Conservation (phyloP, 2,797 vertebrate species). For the Rhinichthys osculus region DNA sequence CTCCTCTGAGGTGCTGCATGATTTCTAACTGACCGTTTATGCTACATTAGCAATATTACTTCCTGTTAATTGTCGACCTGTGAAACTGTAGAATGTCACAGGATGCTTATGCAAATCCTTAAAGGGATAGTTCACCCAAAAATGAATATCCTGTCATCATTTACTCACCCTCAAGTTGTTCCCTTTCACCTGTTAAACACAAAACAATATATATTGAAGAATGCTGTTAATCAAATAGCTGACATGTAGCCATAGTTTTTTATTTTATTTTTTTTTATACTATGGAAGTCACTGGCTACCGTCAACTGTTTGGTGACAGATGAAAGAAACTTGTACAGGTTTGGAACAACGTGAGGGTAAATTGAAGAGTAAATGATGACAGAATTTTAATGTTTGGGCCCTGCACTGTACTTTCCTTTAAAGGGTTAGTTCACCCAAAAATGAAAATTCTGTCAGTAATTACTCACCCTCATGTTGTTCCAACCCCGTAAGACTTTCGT, state of each 20-base stretch:
- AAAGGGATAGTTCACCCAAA: background rate
- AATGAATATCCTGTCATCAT: background rate
- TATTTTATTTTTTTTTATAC: background rate
- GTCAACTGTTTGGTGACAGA: background rate
- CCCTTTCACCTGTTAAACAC: background rate
- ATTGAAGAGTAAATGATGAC: too few species aligned
- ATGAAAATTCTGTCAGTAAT: too few species aligned
- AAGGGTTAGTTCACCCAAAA: too few species aligned
- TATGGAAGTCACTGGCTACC: background rate
- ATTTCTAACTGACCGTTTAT: background rate
- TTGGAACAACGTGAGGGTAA: background rate
- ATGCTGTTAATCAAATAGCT: background rate
- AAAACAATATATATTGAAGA: background rate
- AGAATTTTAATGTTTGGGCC: too few species aligned
- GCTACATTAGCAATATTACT: conserved; percentile 3
- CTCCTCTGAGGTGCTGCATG: background rate
- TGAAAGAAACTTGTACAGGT: background rate
- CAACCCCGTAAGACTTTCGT: too few species aligned
- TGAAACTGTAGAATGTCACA: background rate
- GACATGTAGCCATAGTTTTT: background rate
- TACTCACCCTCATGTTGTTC: too few species aligned
- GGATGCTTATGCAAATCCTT: background rate
- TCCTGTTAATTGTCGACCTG: background rate
- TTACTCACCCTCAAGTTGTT: background rate
- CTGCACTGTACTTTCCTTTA: too few species aligned